Conservation (phyloP, 2,888 invertebrate species). For the Eupithecia insigniata region DNA sequence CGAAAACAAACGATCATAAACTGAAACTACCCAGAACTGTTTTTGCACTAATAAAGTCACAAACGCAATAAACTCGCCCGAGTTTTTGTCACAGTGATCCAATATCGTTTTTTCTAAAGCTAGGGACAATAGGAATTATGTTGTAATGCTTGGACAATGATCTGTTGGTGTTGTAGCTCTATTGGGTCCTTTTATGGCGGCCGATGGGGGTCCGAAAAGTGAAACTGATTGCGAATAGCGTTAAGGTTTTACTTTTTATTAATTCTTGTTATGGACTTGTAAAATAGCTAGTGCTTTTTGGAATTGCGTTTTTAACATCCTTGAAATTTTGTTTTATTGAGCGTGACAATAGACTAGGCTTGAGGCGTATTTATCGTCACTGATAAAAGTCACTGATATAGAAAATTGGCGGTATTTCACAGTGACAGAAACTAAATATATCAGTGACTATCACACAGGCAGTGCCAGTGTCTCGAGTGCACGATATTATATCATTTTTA, state of each 20-base stretch:
- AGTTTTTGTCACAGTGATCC: slow-evolving; percentile 62
- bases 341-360: background rate
- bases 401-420: too few species aligned
- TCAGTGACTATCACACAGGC: too few species aligned
- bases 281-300: slow-evolving; percentile 13
- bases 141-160: slow-evolving; percentile 72
- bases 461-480: too few species aligned
- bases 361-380: too few species aligned
- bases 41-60: slow-evolving; percentile 78
- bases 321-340: slow-evolving; percentile 11
- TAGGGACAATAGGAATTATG: slow-evolving; percentile 66
- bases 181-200: slow-evolving; percentile 57
- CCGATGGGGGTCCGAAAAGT: slow-evolving; percentile 55
- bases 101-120: slow-evolving; percentile 57
- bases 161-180: slow-evolving; percentile 61
- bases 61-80: slow-evolving; percentile 56
- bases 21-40: slow-evolving; percentile 64
- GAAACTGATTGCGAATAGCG: slow-evolving; percentile 44
- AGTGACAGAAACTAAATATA: too few species aligned
- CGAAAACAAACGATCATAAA: slow-evolving; percentile 68
- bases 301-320: slow-evolving; percentile 18
- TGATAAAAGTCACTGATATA: too few species aligned
- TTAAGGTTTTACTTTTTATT: slow-evolving; percentile 51
- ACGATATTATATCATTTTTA: too few species aligned
- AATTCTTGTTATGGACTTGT: slow-evolving; percentile 26